A percentile compares a stretch with the other conserved stretches of the same genome.
These are phyloP conservation scores for Acanthurus tractus DNA, from an alignment of 2,797 vertebrate genomes.

Conservation along the genomic window DNA sequence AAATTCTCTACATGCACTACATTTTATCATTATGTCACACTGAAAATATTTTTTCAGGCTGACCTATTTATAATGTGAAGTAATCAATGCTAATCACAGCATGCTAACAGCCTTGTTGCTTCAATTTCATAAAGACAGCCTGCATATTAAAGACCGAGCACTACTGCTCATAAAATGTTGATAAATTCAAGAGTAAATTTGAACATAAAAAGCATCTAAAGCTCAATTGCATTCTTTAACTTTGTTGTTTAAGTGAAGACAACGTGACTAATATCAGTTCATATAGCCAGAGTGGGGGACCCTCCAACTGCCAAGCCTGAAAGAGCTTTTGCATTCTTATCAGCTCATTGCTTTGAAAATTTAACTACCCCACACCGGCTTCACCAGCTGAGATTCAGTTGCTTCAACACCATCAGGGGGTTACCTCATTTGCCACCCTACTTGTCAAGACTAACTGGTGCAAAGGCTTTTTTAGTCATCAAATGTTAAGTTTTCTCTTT, in stretches of 20 bases:
- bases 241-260: neutral
- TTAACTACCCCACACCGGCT: constrained; percentile 1
- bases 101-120: neutral
- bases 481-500: neutral
- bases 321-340: neutral
- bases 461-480: neutral
- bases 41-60: neutral
- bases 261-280: no score
- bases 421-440: constrained; percentile 6
- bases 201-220: neutral
- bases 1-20: neutral
- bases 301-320: neutral
- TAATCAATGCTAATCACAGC: constrained; percentile 1
- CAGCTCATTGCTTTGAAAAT: constrained; percentile 13
- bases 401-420: constrained; percentile 11
- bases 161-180: neutral
- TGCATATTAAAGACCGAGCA: neutral
- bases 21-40: neutral
- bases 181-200: neutral
- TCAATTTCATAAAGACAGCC: neutral
- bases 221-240: neutral
- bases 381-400: constrained; percentile 17
- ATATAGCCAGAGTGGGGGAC: neutral
- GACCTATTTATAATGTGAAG: neutral
- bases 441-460: constrained; percentile 1